Evolutionary conservation across 2,797 vertebrate genomes (phyloP).

Genomic region (Alectoris magna): DNA sequence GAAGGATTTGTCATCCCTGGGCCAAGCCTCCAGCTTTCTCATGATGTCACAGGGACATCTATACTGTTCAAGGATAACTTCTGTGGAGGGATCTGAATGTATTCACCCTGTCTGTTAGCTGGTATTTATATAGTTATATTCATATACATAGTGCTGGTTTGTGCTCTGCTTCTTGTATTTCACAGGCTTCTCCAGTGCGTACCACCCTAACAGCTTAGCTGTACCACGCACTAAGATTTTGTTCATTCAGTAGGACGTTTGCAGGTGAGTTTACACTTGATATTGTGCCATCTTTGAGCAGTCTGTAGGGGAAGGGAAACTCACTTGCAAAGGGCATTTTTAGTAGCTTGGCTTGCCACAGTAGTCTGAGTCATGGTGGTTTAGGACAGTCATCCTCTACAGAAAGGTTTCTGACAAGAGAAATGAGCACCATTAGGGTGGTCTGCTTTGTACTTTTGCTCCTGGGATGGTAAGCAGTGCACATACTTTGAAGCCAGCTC

Average conservation of each 20-base stretch:
- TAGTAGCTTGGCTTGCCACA: background rate
- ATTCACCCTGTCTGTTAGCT: background rate
- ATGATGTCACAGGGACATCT: too few relatives aligned
- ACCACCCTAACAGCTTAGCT: background rate
- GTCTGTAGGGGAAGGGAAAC: background rate
- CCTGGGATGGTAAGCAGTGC: background rate
- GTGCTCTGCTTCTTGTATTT: background rate
- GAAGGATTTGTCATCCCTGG: fast-evolving
- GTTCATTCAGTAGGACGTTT: background rate
- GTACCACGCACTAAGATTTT: background rate
- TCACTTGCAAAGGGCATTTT: background rate
- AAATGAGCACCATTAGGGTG: background rate
- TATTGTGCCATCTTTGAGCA: background rate
- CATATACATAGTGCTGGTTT: too few relatives aligned
- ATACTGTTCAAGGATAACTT: background rate
- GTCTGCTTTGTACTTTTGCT: background rate
- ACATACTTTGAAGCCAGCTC: background rate
- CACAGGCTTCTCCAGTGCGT: background rate
- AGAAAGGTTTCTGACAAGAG: background rate
- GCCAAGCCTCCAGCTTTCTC: background rate
- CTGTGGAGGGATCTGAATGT: background rate
- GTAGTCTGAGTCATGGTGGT: background rate
- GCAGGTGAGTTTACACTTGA: background rate
- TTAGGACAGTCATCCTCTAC: background rate
- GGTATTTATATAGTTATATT: too few relatives aligned